These are phyloP conservation scores for Crocidura indochinensis DNA, from an alignment of 2,797 vertebrate species.

Conservation along the genomic window DNA sequence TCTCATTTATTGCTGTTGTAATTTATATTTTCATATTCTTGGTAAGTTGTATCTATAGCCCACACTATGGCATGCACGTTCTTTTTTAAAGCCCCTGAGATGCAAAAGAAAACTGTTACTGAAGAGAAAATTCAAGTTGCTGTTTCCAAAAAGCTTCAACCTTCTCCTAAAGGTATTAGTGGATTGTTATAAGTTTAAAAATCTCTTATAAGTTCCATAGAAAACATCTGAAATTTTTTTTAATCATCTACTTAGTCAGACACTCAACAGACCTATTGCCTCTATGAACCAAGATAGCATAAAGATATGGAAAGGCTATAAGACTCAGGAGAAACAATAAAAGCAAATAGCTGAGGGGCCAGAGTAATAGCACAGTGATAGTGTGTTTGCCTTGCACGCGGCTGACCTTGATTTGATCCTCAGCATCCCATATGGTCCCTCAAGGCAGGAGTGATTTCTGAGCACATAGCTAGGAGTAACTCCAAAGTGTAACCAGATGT, in stretches of 20 bases:
- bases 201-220: slow-evolving; percentile 24
- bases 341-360: too few species aligned
- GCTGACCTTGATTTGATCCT: too few species aligned
- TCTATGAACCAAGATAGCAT: not conserved
- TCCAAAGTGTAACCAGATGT: not conserved
- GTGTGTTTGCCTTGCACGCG: too few species aligned
- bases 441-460: too few species aligned
- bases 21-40: slow-evolving; percentile 55
- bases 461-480: too few species aligned
- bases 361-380: too few species aligned
- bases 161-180: slow-evolving; percentile 85
- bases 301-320: not conserved
- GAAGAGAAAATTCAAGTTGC: slow-evolving; percentile 86
- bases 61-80: slow-evolving; percentile 64
- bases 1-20: slow-evolving; percentile 82
- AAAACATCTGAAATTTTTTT: not conserved
- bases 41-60: slow-evolving; percentile 49
- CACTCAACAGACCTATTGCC: not conserved
- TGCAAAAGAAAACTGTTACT: slow-evolving; percentile 85
- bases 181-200: slow-evolving; percentile 62
- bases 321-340: not conserved
- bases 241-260: not conserved
- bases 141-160: slow-evolving; percentile 87
- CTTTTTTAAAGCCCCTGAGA: slow-evolving; percentile 87
- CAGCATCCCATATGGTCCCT: too few species aligned